Evolutionary conservation across 2,888 invertebrate species (phyloP), one percentile per base, ranked within the genome.

Genomic region (Bedellia somnulentella): DNA sequence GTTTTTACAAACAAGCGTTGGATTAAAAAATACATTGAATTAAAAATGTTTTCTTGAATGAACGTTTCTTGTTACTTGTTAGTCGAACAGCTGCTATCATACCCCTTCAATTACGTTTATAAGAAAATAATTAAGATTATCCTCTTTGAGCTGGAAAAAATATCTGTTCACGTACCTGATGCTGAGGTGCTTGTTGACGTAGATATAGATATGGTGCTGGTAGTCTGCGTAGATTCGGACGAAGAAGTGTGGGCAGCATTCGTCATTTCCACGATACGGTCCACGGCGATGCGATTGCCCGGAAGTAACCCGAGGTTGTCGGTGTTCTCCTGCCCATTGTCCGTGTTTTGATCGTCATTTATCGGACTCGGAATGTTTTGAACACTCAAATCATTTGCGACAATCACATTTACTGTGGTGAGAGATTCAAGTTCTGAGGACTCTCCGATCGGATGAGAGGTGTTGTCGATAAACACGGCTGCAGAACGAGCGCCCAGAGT

Each of bases 331-430:
- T 45, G 44, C 0, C 35, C 43, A 3, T 52, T 52, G 1, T 40
- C 40, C 8, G 18, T 18, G n/a, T n/a, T n/a, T n/a, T n/a, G n/a
- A 18, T 18, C 18, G 9, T 18, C 18, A 18, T 18, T 18, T 9
- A 6, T 18, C 5, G 18, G 5, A 5, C 5, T 9, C 0, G 57
- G 37, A 30, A 26, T 13, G 9, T 28, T 22, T 15, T 61, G 62
- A 10, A 9, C 18, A 6, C 51, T 51, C 32, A 64, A 35, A 30
- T 75, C 73, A 35, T 71, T 73, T 0, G 73, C 75, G 0, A 75
- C 75, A 1, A 76, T 75, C 0, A 76, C 75, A 30, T 76, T 76
- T 0, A 77, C 77, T 0, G 75, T 77, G 0, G 77, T 76, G 30
- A 77, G 30, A 0, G 70, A 67, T 32, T 76, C 73, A 39, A 77